phyloP scores from a whole-genome alignment of 2,797 vertebrate species.

The Aeoliscus strigatus region DNA sequence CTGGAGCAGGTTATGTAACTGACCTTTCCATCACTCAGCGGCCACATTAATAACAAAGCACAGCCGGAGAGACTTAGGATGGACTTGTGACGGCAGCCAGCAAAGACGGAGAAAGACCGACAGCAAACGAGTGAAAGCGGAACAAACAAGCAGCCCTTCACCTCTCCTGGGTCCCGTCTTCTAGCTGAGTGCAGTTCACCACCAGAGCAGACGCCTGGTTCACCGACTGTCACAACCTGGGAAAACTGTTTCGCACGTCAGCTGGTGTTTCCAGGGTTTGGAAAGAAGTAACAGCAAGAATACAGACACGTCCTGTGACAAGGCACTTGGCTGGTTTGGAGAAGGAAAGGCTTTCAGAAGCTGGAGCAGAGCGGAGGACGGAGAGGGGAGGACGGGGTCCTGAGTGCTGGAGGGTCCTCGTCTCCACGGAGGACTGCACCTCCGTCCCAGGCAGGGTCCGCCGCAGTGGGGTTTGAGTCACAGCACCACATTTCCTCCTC shows the following conservation, averaged over 20 bases:
- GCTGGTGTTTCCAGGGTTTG: constrained; percentile 16
- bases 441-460: constrained; percentile 18
- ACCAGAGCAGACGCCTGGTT: constrained; percentile 3
- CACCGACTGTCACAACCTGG: no score
- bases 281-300: constrained; percentile 23
- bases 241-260: constrained; percentile 9
- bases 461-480: constrained; percentile 9
- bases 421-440: constrained; percentile 15
- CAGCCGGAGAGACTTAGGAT: constrained; percentile 51
- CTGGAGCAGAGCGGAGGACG: constrained; percentile 3
- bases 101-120: constrained; percentile 20
- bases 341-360: constrained; percentile 22
- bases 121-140: constrained; percentile 18
- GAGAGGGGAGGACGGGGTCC: constrained; percentile 14
- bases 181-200: constrained; percentile 20
- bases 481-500: constrained; percentile 18
- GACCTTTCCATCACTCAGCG: constrained; percentile 40
- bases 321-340: constrained; percentile 62
- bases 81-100: constrained; percentile 49
- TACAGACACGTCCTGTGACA: constrained; percentile 49
- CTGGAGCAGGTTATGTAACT: constrained; percentile 38
- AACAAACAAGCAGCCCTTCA: constrained; percentile 45
- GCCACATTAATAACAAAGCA: constrained; percentile 39
- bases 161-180: constrained; percentile 23
- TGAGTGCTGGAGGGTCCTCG: constrained; percentile 29